phyloP scores from a whole-genome alignment of 2,113 vertebrate species.

The Aramus guarauna region DNA sequence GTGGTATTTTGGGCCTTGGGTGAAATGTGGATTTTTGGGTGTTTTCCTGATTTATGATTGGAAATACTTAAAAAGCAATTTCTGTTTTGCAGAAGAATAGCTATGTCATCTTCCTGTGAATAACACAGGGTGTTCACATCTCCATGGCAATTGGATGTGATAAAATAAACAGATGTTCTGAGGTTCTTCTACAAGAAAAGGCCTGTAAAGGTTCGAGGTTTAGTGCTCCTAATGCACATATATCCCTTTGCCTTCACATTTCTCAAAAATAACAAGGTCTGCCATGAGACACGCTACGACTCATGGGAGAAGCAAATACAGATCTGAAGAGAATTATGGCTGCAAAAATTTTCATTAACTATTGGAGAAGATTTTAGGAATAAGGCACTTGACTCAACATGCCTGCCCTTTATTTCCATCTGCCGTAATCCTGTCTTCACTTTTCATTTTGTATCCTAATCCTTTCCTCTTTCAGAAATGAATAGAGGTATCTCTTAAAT shows the following conservation, averaged over 20 bases:
- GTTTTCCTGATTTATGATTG: conserved; percentile 51
- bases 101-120: conserved; percentile 66
- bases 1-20: background rate
- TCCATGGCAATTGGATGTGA: conserved; percentile 45
- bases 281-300: background rate
- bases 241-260: background rate
- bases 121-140: conserved; percentile 60
- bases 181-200: background rate
- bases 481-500: background rate
- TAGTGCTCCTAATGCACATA: background rate
- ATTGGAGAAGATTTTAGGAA: background rate
- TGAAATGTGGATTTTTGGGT: conserved; percentile 11
- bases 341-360: background rate
- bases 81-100: conserved; percentile 58
- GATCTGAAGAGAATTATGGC: background rate
- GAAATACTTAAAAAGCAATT: conserved; percentile 61
- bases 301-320: background rate
- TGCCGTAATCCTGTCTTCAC: background rate
- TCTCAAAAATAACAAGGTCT: background rate
- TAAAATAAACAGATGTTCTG: conserved; percentile 59
- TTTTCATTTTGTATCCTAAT: background rate
- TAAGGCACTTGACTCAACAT: background rate
- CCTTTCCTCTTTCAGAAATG: background rate
- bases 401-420: background rate
- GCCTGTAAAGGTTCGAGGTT: background rate